Evolutionary conservation across 2,113 vertebrate genomes (phyloP).

Genomic region (Crypturellus undulatus): DNA sequence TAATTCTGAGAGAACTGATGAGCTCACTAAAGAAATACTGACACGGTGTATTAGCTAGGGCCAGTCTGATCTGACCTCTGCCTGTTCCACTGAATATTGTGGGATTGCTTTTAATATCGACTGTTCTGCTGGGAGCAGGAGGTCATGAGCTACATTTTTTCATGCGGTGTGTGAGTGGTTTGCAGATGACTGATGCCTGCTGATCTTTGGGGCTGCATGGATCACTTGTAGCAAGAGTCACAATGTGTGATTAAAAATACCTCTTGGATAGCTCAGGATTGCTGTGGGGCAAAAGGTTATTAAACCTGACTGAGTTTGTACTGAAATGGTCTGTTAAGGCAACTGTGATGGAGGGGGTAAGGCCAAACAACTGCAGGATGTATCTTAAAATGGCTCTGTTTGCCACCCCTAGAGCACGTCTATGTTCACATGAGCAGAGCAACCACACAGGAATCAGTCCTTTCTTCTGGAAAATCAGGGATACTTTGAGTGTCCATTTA

Average conservation of each 20-base stretch:
- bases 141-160: conserved; percentile 15
- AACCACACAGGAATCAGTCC: neutral
- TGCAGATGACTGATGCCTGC: conserved; percentile 47
- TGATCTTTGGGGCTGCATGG: conserved; percentile 41
- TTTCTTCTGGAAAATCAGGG: neutral
- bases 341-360: neutral
- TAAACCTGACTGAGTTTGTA: neutral
- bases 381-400: neutral
- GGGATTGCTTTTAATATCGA: conserved; percentile 52
- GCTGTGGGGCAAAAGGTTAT: conserved; percentile 33
- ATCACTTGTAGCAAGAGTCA: conserved; percentile 39
- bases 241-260: neutral
- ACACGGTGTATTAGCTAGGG: conserved; percentile 44
- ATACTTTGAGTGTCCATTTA: neutral
- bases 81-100: conserved; percentile 9
- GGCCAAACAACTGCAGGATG: neutral
- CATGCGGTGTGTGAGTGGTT: neutral
- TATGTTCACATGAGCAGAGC: neutral
- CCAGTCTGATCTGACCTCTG: conserved; percentile 47
- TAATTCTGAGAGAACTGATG: conserved; percentile 47
- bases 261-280: neutral
- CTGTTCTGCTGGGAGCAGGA: conserved; percentile 48
- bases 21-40: conserved; percentile 56
- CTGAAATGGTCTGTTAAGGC: neutral
- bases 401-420: neutral